Base-by-base conservation (phyloP, 2,797 vertebrate species). In the Ctenopoma multispine region DNA sequence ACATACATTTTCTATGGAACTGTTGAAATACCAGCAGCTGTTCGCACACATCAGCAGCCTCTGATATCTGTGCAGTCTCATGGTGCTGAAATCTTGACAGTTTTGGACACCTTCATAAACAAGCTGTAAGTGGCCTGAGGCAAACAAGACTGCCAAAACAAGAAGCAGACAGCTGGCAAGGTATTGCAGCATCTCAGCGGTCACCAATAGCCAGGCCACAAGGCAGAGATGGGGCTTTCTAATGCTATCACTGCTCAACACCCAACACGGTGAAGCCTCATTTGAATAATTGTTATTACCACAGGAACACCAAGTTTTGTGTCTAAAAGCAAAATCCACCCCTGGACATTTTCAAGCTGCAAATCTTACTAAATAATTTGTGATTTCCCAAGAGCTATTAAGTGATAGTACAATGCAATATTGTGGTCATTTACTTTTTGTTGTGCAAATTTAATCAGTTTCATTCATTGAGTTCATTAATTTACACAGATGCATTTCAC, bases 91-190 rank as follows among this genome's bases (percentile, higher is more conserved):
- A 77, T 72, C 59, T 38, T 77, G 76, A 82, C 85, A 87, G 77
- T 54, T 83, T 78, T 82, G 74, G 76, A 87, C 86, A 75, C 74
- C 69, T 88, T 82, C 47, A 75, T 82, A 83, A 86, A 84, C 82
- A 80, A 85, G 78, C 64, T 77, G 77, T 68, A 83, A 86, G 75
- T 51, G 49, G 85, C 85, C 82, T 12, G 69, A 82, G 75, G 79
- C 34, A 1, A 15, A 29, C 62, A 27, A 73, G 64, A 73, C 66
- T 79, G 84, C 87, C 83, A 88, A 79, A 83, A 79, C 71, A 77
- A 63, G 77, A 38, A 36, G 62, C 63, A 63, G 82, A 83, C 86
- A 86, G 89, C 85, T 89, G 90, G 85, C 70, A 63, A 84, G 75
- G 79, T 77, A 69, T 63, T 79, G 70, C 34, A 4, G 63, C 76